Evolutionary conservation across 30 jellyfish, hydroid and myxozoan species (phyloP).

Genomic region (Hydra vulgaris): DNA sequence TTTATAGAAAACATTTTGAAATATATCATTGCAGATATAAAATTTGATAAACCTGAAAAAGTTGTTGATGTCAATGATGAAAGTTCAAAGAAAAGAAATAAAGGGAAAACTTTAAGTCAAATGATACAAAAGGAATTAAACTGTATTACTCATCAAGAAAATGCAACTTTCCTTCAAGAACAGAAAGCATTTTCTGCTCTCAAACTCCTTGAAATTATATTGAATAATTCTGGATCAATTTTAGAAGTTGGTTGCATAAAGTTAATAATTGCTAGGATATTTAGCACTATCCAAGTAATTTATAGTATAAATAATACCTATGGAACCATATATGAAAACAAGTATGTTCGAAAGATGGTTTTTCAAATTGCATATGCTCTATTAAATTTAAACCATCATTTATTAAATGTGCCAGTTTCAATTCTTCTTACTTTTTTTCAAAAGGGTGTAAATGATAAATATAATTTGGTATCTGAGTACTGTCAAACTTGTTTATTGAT

Average conservation of each 20-base stretch:
- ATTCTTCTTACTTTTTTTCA: not conserved
- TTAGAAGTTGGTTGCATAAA: not conserved
- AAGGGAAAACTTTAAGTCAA: not conserved
- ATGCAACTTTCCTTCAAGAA: not conserved
- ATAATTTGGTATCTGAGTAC: not conserved
- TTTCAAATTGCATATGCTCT: not conserved
- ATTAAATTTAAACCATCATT: slow-evolving; percentile 3
- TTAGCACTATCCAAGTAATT: not conserved
- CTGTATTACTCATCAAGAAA: not conserved
- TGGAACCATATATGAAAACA: not conserved
- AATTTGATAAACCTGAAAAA: not conserved
- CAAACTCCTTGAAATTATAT: not conserved
- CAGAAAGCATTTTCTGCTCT: not conserved
- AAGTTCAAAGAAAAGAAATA: not conserved
- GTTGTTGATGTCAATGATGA: not conserved
- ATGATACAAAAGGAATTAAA: not conserved
- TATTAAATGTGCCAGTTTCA: slow-evolving; percentile 5
- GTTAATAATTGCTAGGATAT: not conserved
- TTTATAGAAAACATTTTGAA: not conserved
- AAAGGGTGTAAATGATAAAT: slow-evolving; percentile 5
- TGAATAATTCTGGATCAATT: slow-evolving; percentile 5
- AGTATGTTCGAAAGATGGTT: slow-evolving; percentile 4
- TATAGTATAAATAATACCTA: not conserved
- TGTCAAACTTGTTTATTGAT: slow-evolving; percentile 7
- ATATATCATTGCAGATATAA: not conserved